phyloP scores from a whole-genome alignment of 2,113 vertebrate species.

The Saguinus imperator region DNA sequence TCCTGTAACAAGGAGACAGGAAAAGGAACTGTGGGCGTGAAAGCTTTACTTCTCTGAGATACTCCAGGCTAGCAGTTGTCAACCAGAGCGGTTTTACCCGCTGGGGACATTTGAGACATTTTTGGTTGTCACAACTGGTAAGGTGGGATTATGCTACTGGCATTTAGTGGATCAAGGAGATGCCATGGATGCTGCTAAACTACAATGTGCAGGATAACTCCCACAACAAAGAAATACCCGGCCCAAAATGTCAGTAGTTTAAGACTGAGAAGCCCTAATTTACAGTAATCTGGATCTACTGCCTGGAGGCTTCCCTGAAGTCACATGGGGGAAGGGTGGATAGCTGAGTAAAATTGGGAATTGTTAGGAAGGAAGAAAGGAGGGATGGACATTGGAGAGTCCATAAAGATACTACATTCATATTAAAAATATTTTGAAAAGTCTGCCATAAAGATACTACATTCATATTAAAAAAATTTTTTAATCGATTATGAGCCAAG shows the following conservation, averaged over 20 bases:
- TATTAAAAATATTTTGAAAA: neutral
- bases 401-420: neutral
- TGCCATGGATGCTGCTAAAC: neutral
- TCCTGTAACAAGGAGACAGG: neutral
- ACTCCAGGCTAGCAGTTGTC: neutral
- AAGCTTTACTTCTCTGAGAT: neutral
- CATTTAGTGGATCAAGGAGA: neutral
- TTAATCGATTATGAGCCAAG: constrained; percentile 30
- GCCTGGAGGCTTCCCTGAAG: neutral
- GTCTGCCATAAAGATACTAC: neutral
- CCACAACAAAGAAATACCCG: neutral
- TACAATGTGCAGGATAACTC: neutral
- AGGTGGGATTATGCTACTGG: neutral
- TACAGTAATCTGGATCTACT: neutral
- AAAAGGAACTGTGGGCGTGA: neutral
- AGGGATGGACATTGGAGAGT: neutral
- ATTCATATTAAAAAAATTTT: neutral
- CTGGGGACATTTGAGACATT: neutral
- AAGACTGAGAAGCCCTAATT: neutral
- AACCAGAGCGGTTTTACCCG: neutral
- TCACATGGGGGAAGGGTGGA: neutral
- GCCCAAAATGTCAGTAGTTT: neutral
- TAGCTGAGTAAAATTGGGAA: neutral
- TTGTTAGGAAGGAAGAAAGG: neutral
- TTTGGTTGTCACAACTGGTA: neutral